Conservation (phyloP, 2,113 vertebrate genomes). For the Actenoides lindsayi region DNA sequence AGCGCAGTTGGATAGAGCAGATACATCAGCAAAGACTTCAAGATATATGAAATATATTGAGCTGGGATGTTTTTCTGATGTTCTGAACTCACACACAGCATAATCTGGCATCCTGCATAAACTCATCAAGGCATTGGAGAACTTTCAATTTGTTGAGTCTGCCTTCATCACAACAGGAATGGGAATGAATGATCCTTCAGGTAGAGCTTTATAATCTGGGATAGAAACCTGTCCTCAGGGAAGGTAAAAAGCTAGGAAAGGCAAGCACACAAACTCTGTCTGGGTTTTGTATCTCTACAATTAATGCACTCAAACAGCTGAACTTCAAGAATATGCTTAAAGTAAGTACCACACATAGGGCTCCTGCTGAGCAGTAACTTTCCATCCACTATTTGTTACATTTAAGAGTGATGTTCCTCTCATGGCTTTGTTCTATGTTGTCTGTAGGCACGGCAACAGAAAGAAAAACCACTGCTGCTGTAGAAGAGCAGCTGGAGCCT, state of each 20-base stretch:
- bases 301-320: neutral
- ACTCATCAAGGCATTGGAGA: neutral
- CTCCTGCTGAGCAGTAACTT: neutral
- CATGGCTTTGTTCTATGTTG: neutral
- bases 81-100: neutral
- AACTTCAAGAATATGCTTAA: neutral
- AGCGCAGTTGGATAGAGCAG: neutral
- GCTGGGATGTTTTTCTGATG: neutral
- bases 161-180: neutral
- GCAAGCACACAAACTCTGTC: neutral
- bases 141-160: neutral
- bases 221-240: neutral
- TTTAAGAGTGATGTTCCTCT: neutral
- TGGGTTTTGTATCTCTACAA: neutral
- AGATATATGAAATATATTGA: neutral
- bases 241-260: neutral
- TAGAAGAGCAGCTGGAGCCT: conserved; percentile 14
- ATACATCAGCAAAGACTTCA: neutral
- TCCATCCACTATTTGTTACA: neutral
- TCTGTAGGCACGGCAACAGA: neutral
- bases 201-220: neutral
- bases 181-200: neutral
- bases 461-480: neutral
- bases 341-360: neutral
- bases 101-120: neutral